Percentiles rank a stretch among this genome's conserved stretches.
phyloP scores from a whole-genome alignment of 2,888 invertebrate genomes.

The Ypsolopha scabrella region DNA sequence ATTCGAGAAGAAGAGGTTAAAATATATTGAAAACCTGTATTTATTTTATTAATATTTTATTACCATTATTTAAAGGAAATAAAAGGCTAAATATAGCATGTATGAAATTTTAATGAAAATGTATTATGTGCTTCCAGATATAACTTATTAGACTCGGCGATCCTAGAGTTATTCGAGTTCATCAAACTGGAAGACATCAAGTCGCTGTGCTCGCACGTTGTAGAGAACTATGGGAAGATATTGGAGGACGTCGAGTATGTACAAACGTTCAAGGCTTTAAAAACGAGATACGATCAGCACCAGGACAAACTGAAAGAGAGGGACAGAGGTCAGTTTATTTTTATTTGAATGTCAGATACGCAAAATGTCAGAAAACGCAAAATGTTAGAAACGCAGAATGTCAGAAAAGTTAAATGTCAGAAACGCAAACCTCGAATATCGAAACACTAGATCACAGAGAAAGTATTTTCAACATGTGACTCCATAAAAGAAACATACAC shows the following conservation, averaged over 20 bases:
- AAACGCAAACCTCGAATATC: too few species aligned
- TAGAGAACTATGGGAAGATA: conserved; percentile 95
- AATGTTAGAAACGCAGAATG: too few species aligned
- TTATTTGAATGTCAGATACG: not conserved
- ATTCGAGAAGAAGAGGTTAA: too few species aligned
- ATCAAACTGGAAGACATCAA: conserved; percentile 95
- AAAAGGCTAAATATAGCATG: too few species aligned
- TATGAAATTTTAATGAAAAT: not conserved
- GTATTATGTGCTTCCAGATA: conserved; percentile 67
- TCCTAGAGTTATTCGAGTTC: conserved; percentile 99
- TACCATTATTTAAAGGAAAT: too few species aligned
- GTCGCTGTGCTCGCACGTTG: conserved; percentile 91
- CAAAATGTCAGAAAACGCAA: too few species aligned
- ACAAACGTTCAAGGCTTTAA: conserved; percentile 96
- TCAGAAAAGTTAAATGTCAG: too few species aligned
- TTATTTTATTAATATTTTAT: too few species aligned
- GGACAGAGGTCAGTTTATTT: conserved; percentile 71
- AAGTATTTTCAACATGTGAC: too few species aligned
- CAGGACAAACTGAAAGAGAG: conserved; percentile 91
- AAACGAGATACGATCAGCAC: conserved; percentile 90
- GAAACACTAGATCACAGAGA: too few species aligned
- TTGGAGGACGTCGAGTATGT: conserved; percentile 97
- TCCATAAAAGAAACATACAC: too few species aligned
- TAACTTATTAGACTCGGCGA: conserved; percentile 98
- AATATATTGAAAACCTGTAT: too few species aligned